A percentile compares a stretch with the other conserved stretches of the same genome.
Conservation (phyloP, 2,797 vertebrate genomes). For the Eleutherodactylus coqui region DNA sequence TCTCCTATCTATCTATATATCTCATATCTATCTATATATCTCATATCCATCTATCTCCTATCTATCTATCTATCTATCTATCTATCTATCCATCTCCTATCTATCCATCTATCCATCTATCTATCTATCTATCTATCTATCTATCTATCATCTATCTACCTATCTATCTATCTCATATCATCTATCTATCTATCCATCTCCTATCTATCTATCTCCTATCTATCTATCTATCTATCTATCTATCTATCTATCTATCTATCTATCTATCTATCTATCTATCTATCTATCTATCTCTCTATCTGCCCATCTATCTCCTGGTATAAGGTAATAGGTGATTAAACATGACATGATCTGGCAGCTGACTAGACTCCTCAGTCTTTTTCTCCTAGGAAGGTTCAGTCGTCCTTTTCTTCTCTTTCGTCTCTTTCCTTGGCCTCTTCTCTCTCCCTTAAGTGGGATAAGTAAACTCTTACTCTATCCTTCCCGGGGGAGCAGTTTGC, state of each 20-base stretch:
- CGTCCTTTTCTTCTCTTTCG: slow-evolving; percentile 48
- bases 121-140: slow-evolving; percentile 8
- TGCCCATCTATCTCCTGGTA: not conserved
- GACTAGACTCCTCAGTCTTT: not conserved
- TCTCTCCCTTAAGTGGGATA: slow-evolving; percentile 68
- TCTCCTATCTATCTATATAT: too few species aligned
- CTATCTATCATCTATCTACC: not conserved
- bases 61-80: not conserved
- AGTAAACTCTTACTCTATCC: slow-evolving; percentile 66
- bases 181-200: not conserved
- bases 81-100: not conserved
- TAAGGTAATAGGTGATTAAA: not conserved
- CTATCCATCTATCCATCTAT: slow-evolving; percentile 2
- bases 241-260: not conserved
- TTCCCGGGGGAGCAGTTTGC: slow-evolving; percentile 70
- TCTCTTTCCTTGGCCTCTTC: slow-evolving; percentile 60
- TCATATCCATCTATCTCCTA: not conserved
- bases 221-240: not conserved
- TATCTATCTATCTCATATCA: slow-evolving; percentile 7
- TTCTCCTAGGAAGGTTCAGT: slow-evolving; percentile 59
- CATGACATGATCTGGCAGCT: not conserved
- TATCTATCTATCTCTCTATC: not conserved
- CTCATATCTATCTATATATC: not conserved
- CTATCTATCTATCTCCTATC: not conserved
- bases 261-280: not conserved